Evolutionary conservation across 2,797 vertebrate genomes (phyloP), one percentile per base, ranked within the genome.

Genomic region (Cirrhinus mrigala): DNA sequence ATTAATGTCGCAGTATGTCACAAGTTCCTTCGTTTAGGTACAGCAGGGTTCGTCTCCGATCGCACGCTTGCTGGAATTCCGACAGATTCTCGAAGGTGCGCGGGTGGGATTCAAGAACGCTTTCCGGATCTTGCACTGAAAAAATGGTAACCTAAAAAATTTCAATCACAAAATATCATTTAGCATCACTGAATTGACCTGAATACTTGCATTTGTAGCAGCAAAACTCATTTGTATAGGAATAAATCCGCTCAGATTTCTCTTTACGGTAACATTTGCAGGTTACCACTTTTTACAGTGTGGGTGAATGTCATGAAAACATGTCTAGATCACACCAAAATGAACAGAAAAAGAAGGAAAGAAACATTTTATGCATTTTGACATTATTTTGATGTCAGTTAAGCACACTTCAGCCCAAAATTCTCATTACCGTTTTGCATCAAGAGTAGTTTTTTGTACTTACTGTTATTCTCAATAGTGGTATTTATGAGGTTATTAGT

Each of bases 31-130:
- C 16, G 74, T 78, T 29, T 73, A 40, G 40, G 48, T 40, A n/a
- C 20, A 81, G 52, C 76, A 58, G 60, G 78, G 52, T 69, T 70
- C 44, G 37, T 78, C 58, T 77, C 33, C 20, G 75, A 76, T 52
- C n/a, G 78, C 33, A 44, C 62, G 6, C 33, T 46, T 68, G 82
- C 74, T 78, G 64, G 73, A 69, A n/a, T 68, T 76, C 52, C 9
- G 73, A 68, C 22, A 56, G 74, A 56, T 84, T 84, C 37, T 69
- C 10, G 82, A 58, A 87, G 20, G 68, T 86, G 33, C 29, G 9
- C 50, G 77, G 80, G 52, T 11, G 46, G 75, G 54, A 66, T 66
- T 16, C 16, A 11, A 20, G 64, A 81, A 50, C 12, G 83, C 62
- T 82, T 56, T 33, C 0, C 6, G 15, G 46, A 68, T 29, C 29